Evolutionary conservation across 2,113 vertebrate species (phyloP).

Genomic region (Vireo altiloquus): DNA sequence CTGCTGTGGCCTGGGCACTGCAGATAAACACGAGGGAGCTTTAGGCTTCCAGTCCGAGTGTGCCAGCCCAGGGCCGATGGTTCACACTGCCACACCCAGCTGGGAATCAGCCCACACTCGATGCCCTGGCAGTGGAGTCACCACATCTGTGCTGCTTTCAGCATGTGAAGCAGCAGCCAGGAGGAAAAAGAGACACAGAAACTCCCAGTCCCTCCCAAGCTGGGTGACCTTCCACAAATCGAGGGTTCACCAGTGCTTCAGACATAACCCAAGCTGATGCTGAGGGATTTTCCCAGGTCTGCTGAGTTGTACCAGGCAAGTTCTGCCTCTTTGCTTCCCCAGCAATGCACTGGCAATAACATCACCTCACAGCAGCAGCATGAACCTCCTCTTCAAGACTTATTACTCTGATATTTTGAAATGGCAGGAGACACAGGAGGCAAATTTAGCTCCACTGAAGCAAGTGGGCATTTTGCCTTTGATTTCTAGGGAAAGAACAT

Average conservation of each 20-base stretch:
- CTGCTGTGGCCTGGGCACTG: background rate
- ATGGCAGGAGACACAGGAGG: background rate
- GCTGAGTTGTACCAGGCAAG: background rate
- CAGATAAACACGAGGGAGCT: background rate
- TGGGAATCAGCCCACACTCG: background rate
- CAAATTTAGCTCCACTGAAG: background rate
- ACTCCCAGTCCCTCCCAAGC: background rate
- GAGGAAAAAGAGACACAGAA: background rate
- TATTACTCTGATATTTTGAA: background rate
- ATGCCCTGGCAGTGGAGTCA: background rate
- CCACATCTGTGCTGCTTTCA: background rate
- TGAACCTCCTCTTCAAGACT: fast-evolving
- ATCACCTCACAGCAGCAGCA: background rate
- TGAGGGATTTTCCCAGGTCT: background rate
- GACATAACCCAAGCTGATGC: background rate
- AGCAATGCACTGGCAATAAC: background rate
- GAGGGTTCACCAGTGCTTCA: background rate
- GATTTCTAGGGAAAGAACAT: background rate
- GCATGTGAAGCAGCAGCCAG: background rate
- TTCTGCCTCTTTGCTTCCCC: background rate
- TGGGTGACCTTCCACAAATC: background rate
- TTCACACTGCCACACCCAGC: background rate
- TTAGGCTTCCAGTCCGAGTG: background rate
- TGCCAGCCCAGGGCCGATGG: background rate
- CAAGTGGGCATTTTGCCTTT: background rate